A percentile compares a stretch with the other conserved stretches of the same genome.
Evolutionary conservation across 2,888 invertebrate genomes (phyloP).

Genomic region (Dione juno): DNA sequence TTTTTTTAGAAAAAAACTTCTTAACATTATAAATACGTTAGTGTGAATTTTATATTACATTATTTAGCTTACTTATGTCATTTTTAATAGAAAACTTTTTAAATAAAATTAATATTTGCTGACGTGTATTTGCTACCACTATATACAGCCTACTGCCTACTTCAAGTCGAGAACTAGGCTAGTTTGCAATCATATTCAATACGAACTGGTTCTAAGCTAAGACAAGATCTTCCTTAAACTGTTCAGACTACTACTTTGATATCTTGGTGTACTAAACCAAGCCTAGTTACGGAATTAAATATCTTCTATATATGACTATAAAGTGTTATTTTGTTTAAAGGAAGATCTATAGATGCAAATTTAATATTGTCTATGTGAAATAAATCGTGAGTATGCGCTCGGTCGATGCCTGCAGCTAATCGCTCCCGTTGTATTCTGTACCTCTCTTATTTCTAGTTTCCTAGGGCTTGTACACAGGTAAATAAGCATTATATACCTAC

Average conservation of each 20-base stretch:
- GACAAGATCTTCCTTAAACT: constrained; percentile 76
- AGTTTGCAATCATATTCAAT: constrained; percentile 57
- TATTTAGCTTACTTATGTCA: no score
- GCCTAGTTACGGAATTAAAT: constrained; percentile 30
- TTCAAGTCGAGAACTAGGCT: constrained; percentile 34
- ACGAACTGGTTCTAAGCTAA: constrained; percentile 60
- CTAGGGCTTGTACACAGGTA: constrained; percentile 18
- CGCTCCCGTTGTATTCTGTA: constrained; percentile 75
- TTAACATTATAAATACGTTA: no score
- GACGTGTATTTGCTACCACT: constrained; percentile 39
- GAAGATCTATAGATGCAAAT: constrained; percentile 52
- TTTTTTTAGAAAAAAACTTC: no score
- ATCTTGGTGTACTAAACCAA: constrained; percentile 28
- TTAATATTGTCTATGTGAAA: constrained; percentile 62
- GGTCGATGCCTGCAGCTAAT: constrained; percentile 69
- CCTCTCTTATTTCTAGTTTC: constrained; percentile 47
- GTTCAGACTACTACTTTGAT: constrained; percentile 58
- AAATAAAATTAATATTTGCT: constrained; percentile 7
- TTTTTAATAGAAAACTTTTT: background rate
- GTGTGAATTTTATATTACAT: no score
- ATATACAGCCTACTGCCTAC: constrained; percentile 35
- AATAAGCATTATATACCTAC: constrained; percentile 10
- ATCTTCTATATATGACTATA: constrained; percentile 42
- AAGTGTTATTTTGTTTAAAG: constrained; percentile 52
- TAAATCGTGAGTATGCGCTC: constrained; percentile 76